phyloP scores from a whole-genome alignment of 2,797 vertebrate species.

The Gadopsis bispinosus region DNA sequence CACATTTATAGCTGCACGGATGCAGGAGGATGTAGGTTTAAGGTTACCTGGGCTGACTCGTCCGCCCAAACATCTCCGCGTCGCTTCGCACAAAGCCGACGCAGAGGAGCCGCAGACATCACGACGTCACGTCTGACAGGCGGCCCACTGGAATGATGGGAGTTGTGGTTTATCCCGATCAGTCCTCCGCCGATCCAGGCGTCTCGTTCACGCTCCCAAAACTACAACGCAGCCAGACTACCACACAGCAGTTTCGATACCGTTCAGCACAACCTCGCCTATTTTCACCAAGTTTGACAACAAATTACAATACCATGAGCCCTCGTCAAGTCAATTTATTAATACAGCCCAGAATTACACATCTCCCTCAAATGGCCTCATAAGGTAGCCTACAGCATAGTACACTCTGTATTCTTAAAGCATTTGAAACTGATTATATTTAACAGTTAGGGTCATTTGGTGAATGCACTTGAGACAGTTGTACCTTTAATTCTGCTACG shows the following conservation, averaged over 20 bases:
- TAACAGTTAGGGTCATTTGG: background rate
- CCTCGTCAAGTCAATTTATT: background rate
- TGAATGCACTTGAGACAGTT: too few relatives aligned
- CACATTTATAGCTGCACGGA: background rate
- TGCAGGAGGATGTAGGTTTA: slow-evolving; percentile 30
- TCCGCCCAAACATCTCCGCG: slow-evolving; percentile 68
- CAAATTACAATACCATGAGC: too few relatives aligned
- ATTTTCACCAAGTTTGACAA: background rate
- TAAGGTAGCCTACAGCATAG: too few relatives aligned
- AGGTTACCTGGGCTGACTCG: slow-evolving; percentile 58
- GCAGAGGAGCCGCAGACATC: slow-evolving; percentile 51
- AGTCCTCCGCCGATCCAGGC: background rate
- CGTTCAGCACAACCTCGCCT: too few relatives aligned
- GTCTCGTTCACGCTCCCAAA: background rate
- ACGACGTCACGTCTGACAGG: slow-evolving; percentile 63
- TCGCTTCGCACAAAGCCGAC: slow-evolving; percentile 75
- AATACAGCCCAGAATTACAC: too few relatives aligned
- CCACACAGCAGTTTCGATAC: too few relatives aligned
- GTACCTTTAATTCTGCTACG: background rate
- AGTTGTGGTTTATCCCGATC: slow-evolving; percentile 65
- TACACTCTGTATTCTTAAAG: background rate
- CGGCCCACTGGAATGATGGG: slow-evolving; percentile 53
- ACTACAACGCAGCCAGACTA: background rate
- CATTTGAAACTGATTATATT: background rate
- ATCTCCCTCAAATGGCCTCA: background rate